A percentile compares a stretch with the other conserved stretches of the same genome.
Conservation (phyloP, 2,797 vertebrate genomes). For the Poecilia gillii region DNA sequence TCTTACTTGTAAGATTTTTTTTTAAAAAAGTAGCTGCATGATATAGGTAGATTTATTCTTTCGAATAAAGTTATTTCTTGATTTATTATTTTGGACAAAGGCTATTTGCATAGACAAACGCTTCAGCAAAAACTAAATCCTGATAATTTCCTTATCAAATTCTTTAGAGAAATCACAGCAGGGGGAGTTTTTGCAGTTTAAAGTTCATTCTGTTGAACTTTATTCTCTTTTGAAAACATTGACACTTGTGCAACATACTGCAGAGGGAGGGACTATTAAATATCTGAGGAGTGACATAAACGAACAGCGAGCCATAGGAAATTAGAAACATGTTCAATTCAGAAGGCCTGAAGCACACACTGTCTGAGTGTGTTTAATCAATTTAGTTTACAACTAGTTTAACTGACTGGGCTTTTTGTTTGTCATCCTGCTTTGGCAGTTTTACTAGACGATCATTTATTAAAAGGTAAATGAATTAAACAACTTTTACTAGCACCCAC, state of each 20-base stretch:
- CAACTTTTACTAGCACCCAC: neutral
- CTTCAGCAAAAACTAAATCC: neutral
- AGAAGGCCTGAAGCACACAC: conserved; percentile 46
- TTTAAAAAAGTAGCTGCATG: no score
- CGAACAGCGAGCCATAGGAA: conserved; percentile 60
- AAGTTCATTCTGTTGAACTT: conserved; percentile 39
- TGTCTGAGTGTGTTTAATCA: conserved; percentile 8
- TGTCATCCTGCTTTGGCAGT: conserved; percentile 26
- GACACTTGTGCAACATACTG: conserved; percentile 51
- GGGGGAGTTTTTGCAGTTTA: conserved; percentile 9
- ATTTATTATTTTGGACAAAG: neutral
- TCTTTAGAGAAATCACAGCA: neutral
- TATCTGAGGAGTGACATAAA: conserved; percentile 66
- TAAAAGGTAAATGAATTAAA: neutral
- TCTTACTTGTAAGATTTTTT: neutral
- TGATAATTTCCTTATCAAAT: neutral
- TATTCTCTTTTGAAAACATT: conserved; percentile 55
- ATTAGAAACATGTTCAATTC: conserved; percentile 68
- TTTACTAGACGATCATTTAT: neutral
- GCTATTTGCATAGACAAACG: neutral
- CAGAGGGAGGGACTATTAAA: conserved; percentile 55
- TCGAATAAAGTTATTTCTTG: neutral
- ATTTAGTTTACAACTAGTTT: neutral
- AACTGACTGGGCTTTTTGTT: conserved; percentile 23
- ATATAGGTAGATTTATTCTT: neutral